Evolutionary conservation across 2,797 vertebrate species (phyloP), one percentile per base, ranked within the genome.

Genomic region (Falco concolor): DNA sequence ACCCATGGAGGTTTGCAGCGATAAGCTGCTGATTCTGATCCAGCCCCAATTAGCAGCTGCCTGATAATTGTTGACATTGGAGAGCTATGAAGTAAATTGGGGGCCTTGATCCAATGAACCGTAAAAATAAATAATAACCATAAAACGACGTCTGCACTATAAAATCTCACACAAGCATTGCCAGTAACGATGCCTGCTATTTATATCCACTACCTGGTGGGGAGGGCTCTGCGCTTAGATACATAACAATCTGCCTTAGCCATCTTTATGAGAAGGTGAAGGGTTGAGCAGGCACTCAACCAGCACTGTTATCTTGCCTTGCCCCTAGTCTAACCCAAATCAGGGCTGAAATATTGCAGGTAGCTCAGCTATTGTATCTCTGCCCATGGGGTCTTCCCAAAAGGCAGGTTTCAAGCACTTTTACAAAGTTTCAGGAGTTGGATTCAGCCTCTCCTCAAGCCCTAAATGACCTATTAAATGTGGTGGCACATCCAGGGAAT

Each of bases 61-160:
- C 80, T 95, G 93, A 84, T 95, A 93, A 95, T n/a, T 96, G 96
- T 94, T 96, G 93, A 95, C 89, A 53, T 87, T 95, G 95, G 94
- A 94, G 27, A 90, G 70, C 91, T 50, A 91, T 64, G 94, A 88
- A 87, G 64, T 67, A 76, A 95, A 96, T 2, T 61, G 60, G 83
- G 80, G 63, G 60, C 87, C 87, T 84, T 36, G 67, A 87, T 87
- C 63, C 91, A 93, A 52, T n/a, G 75, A 96, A 92, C 93, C 56
- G 14, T 94, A 83, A 96, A 97, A 96, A 96, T 87, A 95, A 97
- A 97, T 94, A 94, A 97, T 80, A 92, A 95, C 93, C 93, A 90
- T 95, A 95, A 95, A 97, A 79, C 38, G 30, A 60, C 3, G 0
- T n/a, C 90, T 79, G 90, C 54, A 23, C 88, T 56, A 61, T 74